Evolutionary conservation across 1,140 invertebrate species (phyloP).

Genomic region (Colletes gigas): DNA sequence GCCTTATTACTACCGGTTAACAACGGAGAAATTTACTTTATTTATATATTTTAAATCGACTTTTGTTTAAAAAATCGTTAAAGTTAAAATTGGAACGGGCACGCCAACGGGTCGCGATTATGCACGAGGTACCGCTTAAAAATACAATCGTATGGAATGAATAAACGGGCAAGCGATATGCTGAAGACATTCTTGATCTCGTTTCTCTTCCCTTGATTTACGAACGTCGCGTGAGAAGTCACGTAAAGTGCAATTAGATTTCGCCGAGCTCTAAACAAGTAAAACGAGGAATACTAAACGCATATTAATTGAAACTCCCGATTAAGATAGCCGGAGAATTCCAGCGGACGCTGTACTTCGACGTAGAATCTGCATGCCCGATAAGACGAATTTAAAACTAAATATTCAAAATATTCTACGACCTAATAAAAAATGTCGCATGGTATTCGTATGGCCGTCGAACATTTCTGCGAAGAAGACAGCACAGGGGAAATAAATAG

Average conservation of each 20-base stretch:
- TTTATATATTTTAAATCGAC: too few species aligned
- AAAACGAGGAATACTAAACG: not conserved
- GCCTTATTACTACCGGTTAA: too few species aligned
- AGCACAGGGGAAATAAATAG: too few species aligned
- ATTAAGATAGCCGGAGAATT: not conserved
- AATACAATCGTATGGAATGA: not conserved
- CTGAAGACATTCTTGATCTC: not conserved
- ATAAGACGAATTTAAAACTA: not conserved
- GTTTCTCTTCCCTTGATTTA: conserved; percentile 21
- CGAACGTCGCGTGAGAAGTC: conserved; percentile 8
- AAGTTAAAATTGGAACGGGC: not conserved
- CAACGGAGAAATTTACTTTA: too few species aligned
- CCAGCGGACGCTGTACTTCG: not conserved
- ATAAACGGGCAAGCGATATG: not conserved
- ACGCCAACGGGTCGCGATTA: not conserved
- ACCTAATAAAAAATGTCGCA: too few species aligned
- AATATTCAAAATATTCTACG: not conserved
- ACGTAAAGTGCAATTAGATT: not conserved
- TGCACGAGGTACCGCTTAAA: not conserved
- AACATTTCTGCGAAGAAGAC: not conserved
- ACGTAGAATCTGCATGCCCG: not conserved
- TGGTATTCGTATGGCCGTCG: not conserved
- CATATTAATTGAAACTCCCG: conserved; percentile 14
- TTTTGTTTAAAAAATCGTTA: too few species aligned
- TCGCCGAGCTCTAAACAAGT: not conserved